Evolutionary conservation across 2,113 vertebrate species (phyloP).

Genomic region (Entomyzon cyanotis): DNA sequence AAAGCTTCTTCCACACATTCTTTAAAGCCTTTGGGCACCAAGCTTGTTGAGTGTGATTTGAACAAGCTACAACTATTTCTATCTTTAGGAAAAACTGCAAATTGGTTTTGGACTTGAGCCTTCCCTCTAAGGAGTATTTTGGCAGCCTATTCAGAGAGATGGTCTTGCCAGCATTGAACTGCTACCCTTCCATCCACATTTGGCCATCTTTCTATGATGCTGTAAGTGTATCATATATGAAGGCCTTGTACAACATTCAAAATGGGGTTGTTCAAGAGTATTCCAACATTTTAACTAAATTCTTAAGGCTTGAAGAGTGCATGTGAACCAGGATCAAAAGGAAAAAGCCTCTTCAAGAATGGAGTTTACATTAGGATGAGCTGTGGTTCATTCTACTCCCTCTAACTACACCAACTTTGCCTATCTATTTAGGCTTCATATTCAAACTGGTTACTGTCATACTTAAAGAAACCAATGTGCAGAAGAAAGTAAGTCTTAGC

Average conservation of each 20-base stretch:
- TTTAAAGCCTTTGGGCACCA: not conserved
- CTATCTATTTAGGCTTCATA: not conserved
- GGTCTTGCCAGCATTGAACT: not conserved
- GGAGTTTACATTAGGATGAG: not conserved
- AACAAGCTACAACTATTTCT: not conserved
- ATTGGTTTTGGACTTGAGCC: not conserved
- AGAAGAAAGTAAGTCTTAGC: not conserved
- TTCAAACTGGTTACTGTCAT: not conserved
- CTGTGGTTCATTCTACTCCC: not conserved
- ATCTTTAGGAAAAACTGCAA: not conserved
- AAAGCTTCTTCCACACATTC: not conserved
- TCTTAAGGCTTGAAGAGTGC: not conserved
- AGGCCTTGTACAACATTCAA: not conserved
- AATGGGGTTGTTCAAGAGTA: not conserved
- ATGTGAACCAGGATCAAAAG: not conserved
- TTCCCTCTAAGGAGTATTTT: not conserved
- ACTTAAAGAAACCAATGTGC: not conserved
- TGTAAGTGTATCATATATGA: fast-evolving
- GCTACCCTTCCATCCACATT: not conserved
- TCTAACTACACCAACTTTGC: not conserved
- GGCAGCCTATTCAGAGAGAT: not conserved
- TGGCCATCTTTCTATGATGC: not conserved
- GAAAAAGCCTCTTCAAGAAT: not conserved
- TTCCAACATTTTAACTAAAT: not conserved
- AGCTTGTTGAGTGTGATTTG: not conserved